Evolutionary conservation across 2,113 vertebrate genomes (phyloP).

Genomic region (Bufo gargarizans): DNA sequence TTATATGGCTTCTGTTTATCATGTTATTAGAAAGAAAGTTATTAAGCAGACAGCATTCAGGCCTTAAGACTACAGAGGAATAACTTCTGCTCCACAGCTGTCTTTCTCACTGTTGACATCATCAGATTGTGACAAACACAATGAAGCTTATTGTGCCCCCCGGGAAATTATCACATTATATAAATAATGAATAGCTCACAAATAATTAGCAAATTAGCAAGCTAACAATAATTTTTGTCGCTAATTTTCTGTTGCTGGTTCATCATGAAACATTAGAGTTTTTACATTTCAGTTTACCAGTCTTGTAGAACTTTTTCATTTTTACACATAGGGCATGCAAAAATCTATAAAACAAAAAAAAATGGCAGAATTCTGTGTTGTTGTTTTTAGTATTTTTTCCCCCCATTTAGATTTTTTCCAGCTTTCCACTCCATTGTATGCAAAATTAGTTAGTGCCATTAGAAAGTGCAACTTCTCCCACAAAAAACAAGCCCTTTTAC

Average conservation of each 20-base stretch:
- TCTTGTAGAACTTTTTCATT: background rate
- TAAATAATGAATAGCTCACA: conserved; percentile 47
- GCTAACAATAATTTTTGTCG: conserved; percentile 13
- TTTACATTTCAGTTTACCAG: background rate
- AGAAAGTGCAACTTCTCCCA: too few relatives aligned
- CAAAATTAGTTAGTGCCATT: too few relatives aligned
- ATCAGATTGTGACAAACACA: conserved; percentile 54
- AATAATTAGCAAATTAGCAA: conserved; percentile 53
- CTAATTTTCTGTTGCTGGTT: background rate
- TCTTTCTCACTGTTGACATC: conserved; percentile 33
- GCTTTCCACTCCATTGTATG: too few relatives aligned
- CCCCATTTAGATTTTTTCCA: too few relatives aligned
- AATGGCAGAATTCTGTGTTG: too few relatives aligned
- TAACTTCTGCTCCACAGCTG: conserved; percentile 49
- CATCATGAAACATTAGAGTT: background rate
- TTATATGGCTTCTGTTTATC: conserved; percentile 57
- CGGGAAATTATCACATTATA: conserved; percentile 46
- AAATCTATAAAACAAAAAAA: too few relatives aligned
- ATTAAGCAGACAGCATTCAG: conserved; percentile 55
- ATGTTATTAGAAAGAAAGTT: conserved; percentile 57
- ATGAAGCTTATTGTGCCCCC: conserved; percentile 6
- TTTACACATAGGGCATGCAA: too few relatives aligned
- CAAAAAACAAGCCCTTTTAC: too few relatives aligned
- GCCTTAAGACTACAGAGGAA: conserved; percentile 14
- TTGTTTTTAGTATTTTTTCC: too few relatives aligned